Conservation (phyloP, 2,888 invertebrate species). For the Bugula neritina region DNA sequence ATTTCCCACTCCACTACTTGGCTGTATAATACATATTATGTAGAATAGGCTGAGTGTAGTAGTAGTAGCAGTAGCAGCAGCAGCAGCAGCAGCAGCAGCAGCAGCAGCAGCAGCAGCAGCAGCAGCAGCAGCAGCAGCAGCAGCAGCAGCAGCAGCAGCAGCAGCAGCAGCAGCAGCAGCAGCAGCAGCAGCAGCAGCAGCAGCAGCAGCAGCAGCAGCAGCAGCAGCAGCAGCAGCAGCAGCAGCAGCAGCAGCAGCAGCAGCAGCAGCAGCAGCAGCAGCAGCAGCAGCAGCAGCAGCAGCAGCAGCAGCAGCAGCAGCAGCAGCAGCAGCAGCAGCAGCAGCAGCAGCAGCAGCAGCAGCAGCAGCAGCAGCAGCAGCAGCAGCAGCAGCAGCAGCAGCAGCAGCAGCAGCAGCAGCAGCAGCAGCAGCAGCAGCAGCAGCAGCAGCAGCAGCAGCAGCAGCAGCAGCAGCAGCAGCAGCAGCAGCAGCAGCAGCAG, state of each 20-base stretch:
- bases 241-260: not conserved
- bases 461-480: slow-evolving; percentile 24
- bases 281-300: slow-evolving; percentile 5
- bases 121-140: slow-evolving; percentile 22
- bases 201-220: slow-evolving; percentile 18
- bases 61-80: slow-evolving; percentile 22
- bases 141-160: not conserved
- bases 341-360: not conserved
- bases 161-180: slow-evolving; percentile 20
- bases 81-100: slow-evolving; percentile 26
- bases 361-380: too few relatives aligned
- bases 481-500: slow-evolving; percentile 28
- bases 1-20: too few relatives aligned
- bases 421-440: not conserved
- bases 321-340: slow-evolving; percentile 27
- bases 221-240: slow-evolving; percentile 1
- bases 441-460: slow-evolving; percentile 20
- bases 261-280: not conserved
- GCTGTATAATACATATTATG: too few relatives aligned
- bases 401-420: slow-evolving; percentile 15
- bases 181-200: slow-evolving; percentile 17
- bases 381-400: too few relatives aligned
- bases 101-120: slow-evolving; percentile 23
- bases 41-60: too few relatives aligned
- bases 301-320: slow-evolving; percentile 11